Base-by-base conservation (phyloP, 1,140 invertebrate genomes). In the Dysdera silvatica region DNA sequence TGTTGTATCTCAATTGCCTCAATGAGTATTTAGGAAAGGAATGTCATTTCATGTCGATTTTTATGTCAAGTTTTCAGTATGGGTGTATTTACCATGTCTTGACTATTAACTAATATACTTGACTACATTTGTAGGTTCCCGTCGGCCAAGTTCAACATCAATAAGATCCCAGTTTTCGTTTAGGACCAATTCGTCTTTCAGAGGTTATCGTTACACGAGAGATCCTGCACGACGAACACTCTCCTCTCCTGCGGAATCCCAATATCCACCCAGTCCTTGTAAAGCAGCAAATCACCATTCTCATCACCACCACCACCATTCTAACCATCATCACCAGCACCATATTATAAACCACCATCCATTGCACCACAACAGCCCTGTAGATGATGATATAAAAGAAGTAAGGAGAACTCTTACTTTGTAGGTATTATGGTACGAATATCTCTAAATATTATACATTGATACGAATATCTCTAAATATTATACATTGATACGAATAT, bases 111-210 rank as follows among this genome's bases (percentile, higher is more conserved):
- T n/a, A n/a, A n/a, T n/a, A n/a, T n/a, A n/a, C n/a, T n/a, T n/a
- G n/a, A n/a, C n/a, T n/a, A n/a, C n/a, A n/a, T n/a, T 20, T 45
- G 0, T 31, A 68, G 67, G 56, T 54, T 68, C 62, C 18, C 61
- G 67, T 12, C 53, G 67, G 5, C 51, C 63, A 20, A 65, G 61
- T n/a, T 59, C 64, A 10, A 51, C 67, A 23, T 68, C 67, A 3
- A 31, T 68, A 28, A 40, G 58, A 14, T 68, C 67, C 1, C 56
- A 37, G 16, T 26, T 63, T 43, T 63, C 61, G 5, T 63, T 56
- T 28, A 41, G 61, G 28, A 63, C 61, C 20, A 53, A 55, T 6
- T 63, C 61, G 4, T 63, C 61, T 1, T 63, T 63, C 45, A 41
- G 61, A 18, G 61, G 61, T n/a, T 63, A 63, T 41, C 31, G 61